These are phyloP conservation scores for Oscheius onirici DNA, from an alignment of 2,888 invertebrate genomes.

Conservation along the genomic window DNA sequence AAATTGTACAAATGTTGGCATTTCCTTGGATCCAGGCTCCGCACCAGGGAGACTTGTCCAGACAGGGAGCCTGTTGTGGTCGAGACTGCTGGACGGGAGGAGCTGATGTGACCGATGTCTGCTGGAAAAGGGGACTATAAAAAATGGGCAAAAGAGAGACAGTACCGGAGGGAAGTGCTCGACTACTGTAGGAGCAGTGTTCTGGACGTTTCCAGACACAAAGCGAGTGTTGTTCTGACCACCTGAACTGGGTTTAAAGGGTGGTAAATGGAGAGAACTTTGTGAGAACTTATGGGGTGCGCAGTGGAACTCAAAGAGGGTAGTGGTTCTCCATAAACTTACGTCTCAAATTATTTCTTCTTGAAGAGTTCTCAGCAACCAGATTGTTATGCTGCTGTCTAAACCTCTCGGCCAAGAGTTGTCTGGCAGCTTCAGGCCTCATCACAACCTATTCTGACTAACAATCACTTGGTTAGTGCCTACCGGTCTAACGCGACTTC, in stretches of 20 bases:
- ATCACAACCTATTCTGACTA: slow-evolving; percentile 24
- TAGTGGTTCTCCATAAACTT: neutral
- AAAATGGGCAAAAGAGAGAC: neutral
- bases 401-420: slow-evolving; percentile 17
- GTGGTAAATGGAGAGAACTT: neutral
- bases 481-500: slow-evolving; percentile 21
- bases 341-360: slow-evolving; percentile 7
- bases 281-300: neutral
- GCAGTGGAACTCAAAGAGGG: neutral
- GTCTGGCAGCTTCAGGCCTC: slow-evolving; percentile 1
- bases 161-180: slow-evolving; percentile 10
- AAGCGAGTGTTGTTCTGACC: slow-evolving; percentile 8
- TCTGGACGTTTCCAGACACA: slow-evolving; percentile 21
- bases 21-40: slow-evolving; percentile 59
- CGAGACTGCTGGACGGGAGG: slow-evolving; percentile 5
- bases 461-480: slow-evolving; percentile 4
- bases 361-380: neutral
- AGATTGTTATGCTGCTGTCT: slow-evolving; percentile 10
- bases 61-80: slow-evolving; percentile 29
- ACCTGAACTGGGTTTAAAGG: slow-evolving; percentile 1
- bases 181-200: slow-evolving; percentile 11
- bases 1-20: slow-evolving; percentile 61
- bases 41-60: slow-evolving; percentile 65
- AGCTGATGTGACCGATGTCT: neutral
- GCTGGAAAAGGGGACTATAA: slow-evolving; percentile 2